phyloP scores from a whole-genome alignment of 2,888 invertebrate species.

The Hydrotaea cyrtoneurina region DNA sequence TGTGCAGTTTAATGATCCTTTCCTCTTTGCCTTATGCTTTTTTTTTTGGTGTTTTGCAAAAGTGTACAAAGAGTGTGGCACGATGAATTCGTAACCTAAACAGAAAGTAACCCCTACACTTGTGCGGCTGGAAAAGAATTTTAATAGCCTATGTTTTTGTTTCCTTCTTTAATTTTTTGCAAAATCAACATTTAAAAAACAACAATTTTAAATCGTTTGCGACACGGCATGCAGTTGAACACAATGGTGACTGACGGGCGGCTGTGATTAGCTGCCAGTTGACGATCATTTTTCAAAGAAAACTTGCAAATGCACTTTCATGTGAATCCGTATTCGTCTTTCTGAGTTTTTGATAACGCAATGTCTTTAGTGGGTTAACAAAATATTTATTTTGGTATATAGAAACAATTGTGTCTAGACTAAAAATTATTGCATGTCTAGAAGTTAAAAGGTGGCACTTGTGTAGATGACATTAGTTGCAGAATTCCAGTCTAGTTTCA shows the following conservation, averaged over 20 bases:
- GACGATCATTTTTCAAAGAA: too few species aligned
- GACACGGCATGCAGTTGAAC: not conserved
- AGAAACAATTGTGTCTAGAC: too few species aligned
- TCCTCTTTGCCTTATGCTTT: slow-evolving; percentile 15
- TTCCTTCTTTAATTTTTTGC: not conserved
- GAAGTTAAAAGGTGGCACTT: too few species aligned
- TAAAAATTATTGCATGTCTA: too few species aligned
- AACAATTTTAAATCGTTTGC: not conserved
- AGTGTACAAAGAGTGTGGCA: not conserved
- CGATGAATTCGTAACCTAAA: not conserved
- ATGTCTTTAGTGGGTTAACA: too few species aligned
- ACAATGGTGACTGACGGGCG: not conserved
- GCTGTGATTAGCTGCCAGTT: too few species aligned
- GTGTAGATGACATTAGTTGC: too few species aligned
- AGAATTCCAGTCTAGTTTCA: too few species aligned
- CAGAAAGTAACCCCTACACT: slow-evolving; percentile 9
- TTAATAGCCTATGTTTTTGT: not conserved
- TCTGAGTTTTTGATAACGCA: too few species aligned
- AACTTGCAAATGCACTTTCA: too few species aligned
- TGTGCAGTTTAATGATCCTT: slow-evolving; percentile 39
- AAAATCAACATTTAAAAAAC: slow-evolving; percentile 7
- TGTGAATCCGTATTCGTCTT: too few species aligned
- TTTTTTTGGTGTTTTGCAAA: not conserved
- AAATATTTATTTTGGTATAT: too few species aligned
- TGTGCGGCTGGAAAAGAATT: not conserved